Evolutionary conservation across 2,797 vertebrate species (phyloP), one percentile per base, ranked within the genome.

Genomic region (Dipus sagitta): DNA sequence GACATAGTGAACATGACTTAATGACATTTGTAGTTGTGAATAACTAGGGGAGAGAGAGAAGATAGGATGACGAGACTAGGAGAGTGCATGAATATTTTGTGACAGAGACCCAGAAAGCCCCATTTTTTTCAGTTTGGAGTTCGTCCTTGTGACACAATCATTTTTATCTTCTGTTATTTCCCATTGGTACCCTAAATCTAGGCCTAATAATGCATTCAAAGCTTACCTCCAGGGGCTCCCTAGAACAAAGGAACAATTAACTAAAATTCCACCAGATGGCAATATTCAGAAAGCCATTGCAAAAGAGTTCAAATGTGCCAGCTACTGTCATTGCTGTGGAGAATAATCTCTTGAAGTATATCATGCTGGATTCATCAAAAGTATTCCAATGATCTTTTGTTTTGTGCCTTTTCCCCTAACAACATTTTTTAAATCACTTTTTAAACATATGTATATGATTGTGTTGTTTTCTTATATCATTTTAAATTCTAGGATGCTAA

Each of bases 211-310:
- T 64, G 68, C 68, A 64, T 90, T 87, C 58, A 24, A 76, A 62
- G 38, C 54, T 90, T 77, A 65, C 18, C 42, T 70, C 74, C 47
- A 65, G 26, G n/a, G 77, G 1, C n/a, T 79, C 64, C 47, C 5
- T 93, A 87, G 94, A 95, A 86, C 85, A 78, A 88, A 83, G 94
- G 30, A 89, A 75, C 54, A 97, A 34, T 97, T 90, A 96, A 90
- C 96, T 92, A 23, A 28, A 97, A 92, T 91, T 94, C 98, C 98
- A 98, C 97, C 97, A 98, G 98, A 97, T 98, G 98, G 98, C 98
- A 98, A 98, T 97, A 95, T 98, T 97, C 96, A 88, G 97, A 98
- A 98, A 97, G 97, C 83, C 95, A 94, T 98, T 95, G 3, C 3
- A 78, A 90, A 91, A 84, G 71, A 85, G 95, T 93, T 94, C 91